Evolutionary conservation across 2,113 vertebrate genomes (phyloP).

Genomic region (Spheniscus mendiculus): DNA sequence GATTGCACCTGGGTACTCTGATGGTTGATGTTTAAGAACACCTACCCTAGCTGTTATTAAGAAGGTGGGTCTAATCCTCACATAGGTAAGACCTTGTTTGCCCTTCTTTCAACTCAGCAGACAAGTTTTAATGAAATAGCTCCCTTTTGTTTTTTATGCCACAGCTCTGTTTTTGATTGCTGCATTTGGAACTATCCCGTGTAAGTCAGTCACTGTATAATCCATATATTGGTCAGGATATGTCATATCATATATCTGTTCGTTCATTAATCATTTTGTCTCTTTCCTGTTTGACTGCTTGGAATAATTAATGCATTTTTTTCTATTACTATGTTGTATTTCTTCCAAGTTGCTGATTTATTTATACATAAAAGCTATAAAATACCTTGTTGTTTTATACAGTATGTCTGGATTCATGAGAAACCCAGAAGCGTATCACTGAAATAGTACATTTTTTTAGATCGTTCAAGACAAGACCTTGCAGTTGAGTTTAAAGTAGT

Average conservation of each 20-base stretch:
- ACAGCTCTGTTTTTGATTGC: background rate
- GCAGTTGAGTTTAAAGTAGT: background rate
- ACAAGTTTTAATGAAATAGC: constrained; percentile 35
- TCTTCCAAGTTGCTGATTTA: background rate
- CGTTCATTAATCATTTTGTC: background rate
- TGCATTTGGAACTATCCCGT: background rate
- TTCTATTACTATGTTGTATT: background rate
- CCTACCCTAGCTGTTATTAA: constrained; percentile 14
- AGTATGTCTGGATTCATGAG: background rate
- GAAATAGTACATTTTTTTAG: background rate
- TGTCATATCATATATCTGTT: background rate
- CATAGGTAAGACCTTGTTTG: background rate
- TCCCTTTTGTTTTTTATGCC: background rate
- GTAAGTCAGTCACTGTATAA: background rate
- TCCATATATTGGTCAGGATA: background rate
- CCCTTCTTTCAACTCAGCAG: constrained; percentile 27
- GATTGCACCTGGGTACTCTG: constrained; percentile 29
- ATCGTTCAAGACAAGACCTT: background rate
- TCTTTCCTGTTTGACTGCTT: background rate
- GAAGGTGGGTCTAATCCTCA: constrained; percentile 13
- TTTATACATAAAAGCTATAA: background rate
- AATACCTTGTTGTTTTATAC: background rate
- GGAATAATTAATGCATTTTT: background rate
- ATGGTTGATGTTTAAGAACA: background rate
- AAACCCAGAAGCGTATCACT: background rate